phyloP scores from a whole-genome alignment of 2,888 invertebrate genomes.

The Ophraella communa region DNA sequence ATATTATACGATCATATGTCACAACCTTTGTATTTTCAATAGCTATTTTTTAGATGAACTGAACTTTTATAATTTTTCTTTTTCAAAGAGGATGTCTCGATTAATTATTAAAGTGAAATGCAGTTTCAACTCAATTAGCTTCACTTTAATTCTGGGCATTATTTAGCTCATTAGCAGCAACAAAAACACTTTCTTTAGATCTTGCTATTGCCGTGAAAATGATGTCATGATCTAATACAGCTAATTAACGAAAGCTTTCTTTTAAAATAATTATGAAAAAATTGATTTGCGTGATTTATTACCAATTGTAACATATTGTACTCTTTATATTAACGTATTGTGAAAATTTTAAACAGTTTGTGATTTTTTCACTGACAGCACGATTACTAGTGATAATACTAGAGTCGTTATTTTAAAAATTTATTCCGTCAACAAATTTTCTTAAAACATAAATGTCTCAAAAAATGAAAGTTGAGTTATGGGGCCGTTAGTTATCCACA shows the following conservation, averaged over 20 bases:
- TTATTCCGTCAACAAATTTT: too few relatives aligned
- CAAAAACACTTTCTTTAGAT: slow-evolving; percentile 6
- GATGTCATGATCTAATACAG: neutral
- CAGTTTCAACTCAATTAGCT: slow-evolving; percentile 18
- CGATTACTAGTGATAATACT: too few relatives aligned
- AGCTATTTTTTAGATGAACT: neutral
- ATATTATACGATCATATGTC: too few relatives aligned
- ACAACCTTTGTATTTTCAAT: neutral
- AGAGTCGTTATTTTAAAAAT: too few relatives aligned
- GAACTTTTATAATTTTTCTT: slow-evolving; percentile 17
- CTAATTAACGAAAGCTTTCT: neutral
- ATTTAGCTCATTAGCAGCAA: slow-evolving; percentile 13
- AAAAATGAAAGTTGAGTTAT: too few relatives aligned
- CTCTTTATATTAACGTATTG: too few relatives aligned
- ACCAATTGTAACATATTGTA: too few relatives aligned
- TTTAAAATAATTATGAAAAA: neutral
- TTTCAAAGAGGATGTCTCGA: slow-evolving; percentile 16
- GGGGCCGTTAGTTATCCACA: too few relatives aligned
- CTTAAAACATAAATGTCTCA: too few relatives aligned
- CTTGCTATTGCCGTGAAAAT: neutral
- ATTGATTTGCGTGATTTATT: too few relatives aligned
- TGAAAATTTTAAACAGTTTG: too few relatives aligned
- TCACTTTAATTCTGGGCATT: slow-evolving; percentile 16
- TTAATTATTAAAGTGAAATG: slow-evolving; percentile 17
- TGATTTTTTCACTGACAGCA: too few relatives aligned